A percentile compares a stretch with the other conserved stretches of the same genome.
phyloP scores from a whole-genome alignment of 92 coral and sea anemone species.

The Phenganax marumi region DNA sequence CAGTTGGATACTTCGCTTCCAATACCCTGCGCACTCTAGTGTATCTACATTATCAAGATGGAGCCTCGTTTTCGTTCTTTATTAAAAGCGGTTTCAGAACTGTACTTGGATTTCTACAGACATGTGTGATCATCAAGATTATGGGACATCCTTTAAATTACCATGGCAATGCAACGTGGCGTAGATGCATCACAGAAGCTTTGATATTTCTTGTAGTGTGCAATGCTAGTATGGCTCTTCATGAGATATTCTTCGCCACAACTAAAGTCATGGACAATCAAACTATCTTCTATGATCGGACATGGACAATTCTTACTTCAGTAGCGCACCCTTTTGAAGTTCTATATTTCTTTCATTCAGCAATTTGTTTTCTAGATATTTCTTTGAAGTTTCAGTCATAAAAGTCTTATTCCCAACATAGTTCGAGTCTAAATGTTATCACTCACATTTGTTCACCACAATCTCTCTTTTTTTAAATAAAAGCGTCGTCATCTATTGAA shows the following conservation, averaged over 20 bases:
- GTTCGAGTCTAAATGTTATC: too few relatives aligned
- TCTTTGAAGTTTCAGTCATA: slow-evolving; percentile 9
- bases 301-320: slow-evolving; percentile 10
- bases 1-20: slow-evolving; percentile 1
- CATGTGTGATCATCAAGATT: slow-evolving; percentile 22
- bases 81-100: slow-evolving; percentile 4
- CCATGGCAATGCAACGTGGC: slow-evolving; percentile 4
- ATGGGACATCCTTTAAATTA: slow-evolving; percentile 12
- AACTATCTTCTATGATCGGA: slow-evolving; percentile 1
- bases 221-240: slow-evolving; percentile 29
- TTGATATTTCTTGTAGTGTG: slow-evolving; percentile 32
- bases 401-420: neutral
- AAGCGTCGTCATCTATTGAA: too few relatives aligned
- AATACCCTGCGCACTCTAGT: slow-evolving; percentile 10
- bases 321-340: slow-evolving; percentile 1
- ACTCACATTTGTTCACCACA: too few relatives aligned
- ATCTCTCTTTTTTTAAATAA: too few relatives aligned
- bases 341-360: slow-evolving; percentile 36
- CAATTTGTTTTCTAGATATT: slow-evolving; percentile 33
- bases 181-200: neutral
- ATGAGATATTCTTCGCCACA: slow-evolving; percentile 20
- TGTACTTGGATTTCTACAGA: slow-evolving; percentile 31
- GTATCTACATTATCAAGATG: neutral
- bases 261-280: neutral
- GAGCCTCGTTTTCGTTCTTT: slow-evolving; percentile 4